Base-by-base conservation (phyloP, 2,888 invertebrate genomes). In the Andrena haemorrhoa region DNA sequence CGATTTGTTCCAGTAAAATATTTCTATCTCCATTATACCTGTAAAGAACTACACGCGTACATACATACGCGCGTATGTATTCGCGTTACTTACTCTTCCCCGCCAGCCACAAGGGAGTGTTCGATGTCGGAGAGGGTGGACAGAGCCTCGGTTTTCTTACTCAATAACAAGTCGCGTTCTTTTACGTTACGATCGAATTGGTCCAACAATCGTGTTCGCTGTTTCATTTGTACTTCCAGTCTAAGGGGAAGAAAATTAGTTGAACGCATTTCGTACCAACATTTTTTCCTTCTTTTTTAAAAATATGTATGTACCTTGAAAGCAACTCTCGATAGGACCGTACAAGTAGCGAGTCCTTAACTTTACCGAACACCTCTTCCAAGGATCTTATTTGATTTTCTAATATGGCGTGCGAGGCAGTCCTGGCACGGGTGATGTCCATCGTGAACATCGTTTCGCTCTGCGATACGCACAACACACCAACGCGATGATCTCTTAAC, bases 11-110 rank as follows among this genome's bases (percentile, higher is more conserved):
- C 6, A 92, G 88, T n/a, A 95, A 90, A 58, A 94, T 92, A 60
- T 93, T 93, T 86, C 95, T 96, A 23, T 95, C 94, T 23, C 87
- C 76, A 65, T 95, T 92, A 80, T 95, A 95, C 78, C 96, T 96
- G 75, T 2, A 88, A 51, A 51, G 12, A 72, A 26, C 7, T 20
- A 58, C 0, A 3, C 1, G 33, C 20, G 8, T 49, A 12, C 26
- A 49, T 12, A 47, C 33, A 8, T 47, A 1, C 16, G 1, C 16
- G 16, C 41, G 10, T 20, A 49, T 5, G 7, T 49, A 16, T 6
- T 10, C 4, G 5, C 7, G 10, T 8, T 41, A 75, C 68, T 83
- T 89, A 94, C 93, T 90, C 84, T 71, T 90, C 91, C n/a, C 88
- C 90, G 4, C 89, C 88, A n/a, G 90, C 83, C 31, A 92, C 81